Conservation (phyloP, 2,888 invertebrate genomes). For the Mesochorus sp. region DNA sequence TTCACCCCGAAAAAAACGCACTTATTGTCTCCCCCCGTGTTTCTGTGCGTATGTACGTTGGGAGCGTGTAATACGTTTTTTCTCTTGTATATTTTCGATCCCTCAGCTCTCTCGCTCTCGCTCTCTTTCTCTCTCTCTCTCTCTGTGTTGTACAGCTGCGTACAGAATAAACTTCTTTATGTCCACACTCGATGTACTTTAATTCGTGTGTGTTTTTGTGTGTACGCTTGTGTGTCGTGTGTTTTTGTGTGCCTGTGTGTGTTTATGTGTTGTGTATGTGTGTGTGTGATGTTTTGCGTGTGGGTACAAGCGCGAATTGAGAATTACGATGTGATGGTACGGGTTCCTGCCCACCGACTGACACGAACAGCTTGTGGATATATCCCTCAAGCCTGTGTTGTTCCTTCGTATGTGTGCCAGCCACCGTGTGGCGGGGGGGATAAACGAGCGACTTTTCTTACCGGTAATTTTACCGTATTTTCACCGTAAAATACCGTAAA, state of each 20-base stretch:
- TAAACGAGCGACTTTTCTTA: too few relatives aligned
- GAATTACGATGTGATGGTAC: conserved; percentile 56
- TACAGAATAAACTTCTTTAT: conserved; percentile 35
- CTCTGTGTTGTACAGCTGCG: conserved; percentile 15
- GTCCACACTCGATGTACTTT: conserved; percentile 21
- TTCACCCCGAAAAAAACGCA: conserved; percentile 60
- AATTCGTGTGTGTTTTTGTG: too few relatives aligned
- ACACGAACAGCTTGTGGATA: conserved; percentile 48
- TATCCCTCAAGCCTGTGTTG: too few relatives aligned
- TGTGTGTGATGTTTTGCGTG: too few relatives aligned
- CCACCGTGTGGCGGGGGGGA: too few relatives aligned
- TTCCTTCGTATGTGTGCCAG: too few relatives aligned
- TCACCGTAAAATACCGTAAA: too few relatives aligned
- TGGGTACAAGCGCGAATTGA: conserved; percentile 34
- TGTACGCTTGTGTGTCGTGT: background rate
- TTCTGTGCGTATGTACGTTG: conserved; percentile 14
- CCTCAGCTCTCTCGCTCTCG: conserved; percentile 17
- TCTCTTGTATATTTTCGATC: conserved; percentile 29
- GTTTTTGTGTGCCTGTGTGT: background rate
- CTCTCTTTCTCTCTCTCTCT: conserved; percentile 10
- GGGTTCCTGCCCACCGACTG: conserved; percentile 67
- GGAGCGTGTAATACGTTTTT: background rate
- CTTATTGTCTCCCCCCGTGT: conserved; percentile 32
- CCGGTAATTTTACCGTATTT: too few relatives aligned
- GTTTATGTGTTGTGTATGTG: conserved; percentile 22